Evolutionary conservation across 1,140 invertebrate genomes (phyloP).

Genomic region (Halictus rubicundus): DNA sequence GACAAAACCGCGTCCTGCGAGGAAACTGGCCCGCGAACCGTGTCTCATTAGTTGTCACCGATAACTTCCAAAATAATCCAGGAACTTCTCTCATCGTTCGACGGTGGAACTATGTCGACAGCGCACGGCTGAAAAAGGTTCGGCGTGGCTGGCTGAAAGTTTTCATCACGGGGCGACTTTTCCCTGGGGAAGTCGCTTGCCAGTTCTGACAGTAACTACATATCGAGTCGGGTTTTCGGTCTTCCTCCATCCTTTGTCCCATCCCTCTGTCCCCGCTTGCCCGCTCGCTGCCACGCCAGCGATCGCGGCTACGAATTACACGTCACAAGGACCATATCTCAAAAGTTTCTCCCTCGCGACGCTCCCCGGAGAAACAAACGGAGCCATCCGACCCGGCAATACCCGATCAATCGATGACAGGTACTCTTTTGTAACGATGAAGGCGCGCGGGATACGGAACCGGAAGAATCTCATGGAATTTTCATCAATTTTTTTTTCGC

Average conservation of each 20-base stretch:
- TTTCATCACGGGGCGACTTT: slow-evolving; percentile 24
- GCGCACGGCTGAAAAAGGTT: neutral
- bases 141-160: slow-evolving; percentile 5
- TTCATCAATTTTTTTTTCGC: slow-evolving; percentile 14
- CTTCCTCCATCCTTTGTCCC: neutral
- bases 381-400: slow-evolving; percentile 17
- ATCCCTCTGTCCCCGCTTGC: neutral
- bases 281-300: neutral
- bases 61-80: neutral
- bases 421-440: slow-evolving; percentile 11
- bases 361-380: slow-evolving; percentile 41
- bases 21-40: neutral
- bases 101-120: slow-evolving; percentile 17
- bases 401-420: slow-evolving; percentile 27
- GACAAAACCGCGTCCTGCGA: too few relatives aligned
- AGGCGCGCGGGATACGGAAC: neutral
- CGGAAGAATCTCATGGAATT: neutral
- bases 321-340: slow-evolving; percentile 45
- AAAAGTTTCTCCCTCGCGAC: slow-evolving; percentile 28
- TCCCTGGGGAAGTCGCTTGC: slow-evolving; percentile 21
- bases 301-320: slow-evolving; percentile 46
- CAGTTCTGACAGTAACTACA: slow-evolving; percentile 35
- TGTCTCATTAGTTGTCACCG: neutral
- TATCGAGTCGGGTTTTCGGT: slow-evolving; percentile 12
- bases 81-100: neutral